Evolutionary conservation across 2,888 invertebrate species (phyloP), one percentile per base, ranked within the genome.

Genomic region (Lasioglossum oenotherae): DNA sequence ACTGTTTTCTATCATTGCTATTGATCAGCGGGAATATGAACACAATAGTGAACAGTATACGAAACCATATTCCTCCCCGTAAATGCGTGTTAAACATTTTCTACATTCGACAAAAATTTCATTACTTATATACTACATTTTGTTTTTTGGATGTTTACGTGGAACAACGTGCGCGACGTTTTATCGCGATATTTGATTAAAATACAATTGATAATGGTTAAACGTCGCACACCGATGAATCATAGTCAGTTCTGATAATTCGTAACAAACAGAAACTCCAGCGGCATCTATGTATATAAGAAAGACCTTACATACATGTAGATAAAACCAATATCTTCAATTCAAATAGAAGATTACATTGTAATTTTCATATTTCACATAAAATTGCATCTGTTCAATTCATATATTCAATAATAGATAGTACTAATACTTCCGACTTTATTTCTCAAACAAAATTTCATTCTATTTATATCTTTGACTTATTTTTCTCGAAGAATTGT

Each of bases 71-170:
- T 83, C 69, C 75, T n/a, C 44, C 71, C 85, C 86, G 82, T 78
- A 67, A 31, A 67, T 67, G 69, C 46, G 35, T 69, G 74, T 53
- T 74, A 75, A 67, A 86, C 91, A 91, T 91, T 79, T 90, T 91
- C 78, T 83, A 84, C 73, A 23, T 78, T n/a, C n/a, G 31, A 31
- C 19, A 19, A 74, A 60, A 49, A 49, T 44, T 57, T 31, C 16
- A 78, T 35, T 16, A 41, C 64, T 79, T 78, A 64, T 31, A 87
- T 38, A 79, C 72, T 82, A 57, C 84, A 88, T 88, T 74, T 85
- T 90, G 78, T 31, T 44, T 44, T 4, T 46, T 14, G 4, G 14
- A 72, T 57, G 23, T 74, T 77, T 80, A 23, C 16, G 38, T 27
- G 23, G 31, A 41, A 31, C 12, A 27, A 53, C 12, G 10, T 10